Percentiles rank a stretch among this genome's conserved stretches.
phyloP scores from a whole-genome alignment of 2,888 invertebrate species.

The Temnothorax rugatulus region DNA sequence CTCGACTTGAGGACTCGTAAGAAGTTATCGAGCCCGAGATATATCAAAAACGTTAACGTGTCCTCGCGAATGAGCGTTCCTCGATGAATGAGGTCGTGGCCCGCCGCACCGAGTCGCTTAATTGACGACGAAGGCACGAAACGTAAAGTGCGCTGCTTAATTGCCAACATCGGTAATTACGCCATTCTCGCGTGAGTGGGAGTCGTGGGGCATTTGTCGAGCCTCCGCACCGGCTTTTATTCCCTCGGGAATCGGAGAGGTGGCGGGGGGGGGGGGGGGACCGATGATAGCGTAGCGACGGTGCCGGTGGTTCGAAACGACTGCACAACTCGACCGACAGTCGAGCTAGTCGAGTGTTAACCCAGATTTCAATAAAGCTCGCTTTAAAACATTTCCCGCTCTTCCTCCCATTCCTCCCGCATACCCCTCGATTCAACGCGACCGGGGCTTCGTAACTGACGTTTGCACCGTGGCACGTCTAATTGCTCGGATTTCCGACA shows the following conservation, averaged over 20 bases:
- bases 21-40: conserved; percentile 2
- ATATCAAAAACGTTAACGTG: conserved; percentile 31
- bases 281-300: conserved; percentile 56
- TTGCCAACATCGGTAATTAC: conserved; percentile 80
- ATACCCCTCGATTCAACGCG: conserved; percentile 49
- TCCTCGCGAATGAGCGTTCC: conserved; percentile 24
- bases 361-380: conserved; percentile 73
- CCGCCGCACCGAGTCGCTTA: conserved; percentile 56
- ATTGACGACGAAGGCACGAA: conserved; percentile 76
- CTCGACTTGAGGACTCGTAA: neutral
- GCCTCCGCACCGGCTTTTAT: conserved; percentile 63
- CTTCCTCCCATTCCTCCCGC: neutral
- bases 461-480: conserved; percentile 59
- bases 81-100: conserved; percentile 14
- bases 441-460: conserved; percentile 54
- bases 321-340: conserved; percentile 52
- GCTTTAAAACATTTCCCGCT: conserved; percentile 70
- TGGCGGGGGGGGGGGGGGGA: neutral
- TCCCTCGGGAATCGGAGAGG: conserved; percentile 57
- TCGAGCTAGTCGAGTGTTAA: conserved; percentile 63
- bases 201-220: conserved; percentile 71
- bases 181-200: conserved; percentile 68
- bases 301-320: conserved; percentile 23
- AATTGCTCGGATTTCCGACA: conserved; percentile 64
- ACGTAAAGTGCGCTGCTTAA: conserved; percentile 77